phyloP scores from a whole-genome alignment of 2,888 invertebrate species.

The Orgyia antiqua region DNA sequence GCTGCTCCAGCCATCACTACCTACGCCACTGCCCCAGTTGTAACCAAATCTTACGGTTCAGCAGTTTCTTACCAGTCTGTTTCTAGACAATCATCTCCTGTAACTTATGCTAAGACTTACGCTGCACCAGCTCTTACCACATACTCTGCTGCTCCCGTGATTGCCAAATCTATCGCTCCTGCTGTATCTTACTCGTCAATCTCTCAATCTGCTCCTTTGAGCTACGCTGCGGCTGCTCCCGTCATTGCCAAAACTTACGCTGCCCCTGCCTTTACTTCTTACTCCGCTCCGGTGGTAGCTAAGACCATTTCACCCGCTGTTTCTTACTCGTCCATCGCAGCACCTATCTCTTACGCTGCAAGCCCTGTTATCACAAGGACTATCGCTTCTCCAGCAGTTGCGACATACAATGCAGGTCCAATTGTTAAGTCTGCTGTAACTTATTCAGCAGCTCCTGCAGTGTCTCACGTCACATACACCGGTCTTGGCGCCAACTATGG shows the following conservation, averaged over 20 bases:
- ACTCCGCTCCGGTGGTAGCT: conserved; percentile 48
- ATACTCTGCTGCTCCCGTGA: conserved; percentile 36
- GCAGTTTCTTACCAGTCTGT: conserved; percentile 20
- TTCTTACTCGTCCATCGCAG: conserved; percentile 40
- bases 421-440: conserved; percentile 47
- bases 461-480: conserved; percentile 76
- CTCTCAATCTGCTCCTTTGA: conserved; percentile 26
- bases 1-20: conserved; percentile 58
- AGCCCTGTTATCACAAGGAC: conserved; percentile 28
- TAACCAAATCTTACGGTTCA: conserved; percentile 24
- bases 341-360: conserved; percentile 37
- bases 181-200: conserved; percentile 21
- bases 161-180: conserved; percentile 11
- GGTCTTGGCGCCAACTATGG: conserved; percentile 74
- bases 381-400: conserved; percentile 17
- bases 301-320: conserved; percentile 27
- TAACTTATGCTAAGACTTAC: conserved; percentile 5
- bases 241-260: conserved; percentile 10
- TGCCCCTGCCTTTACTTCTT: conserved; percentile 37
- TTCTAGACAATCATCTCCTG: conserved; percentile 23
- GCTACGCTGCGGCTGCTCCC: conserved; percentile 30
- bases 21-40: conserved; percentile 27
- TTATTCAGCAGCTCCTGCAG: conserved; percentile 47
- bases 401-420: conserved; percentile 38
- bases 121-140: conserved; percentile 35